Evolutionary conservation across 1,140 invertebrate species (phyloP).

Genomic region (Drosophila pandora): DNA sequence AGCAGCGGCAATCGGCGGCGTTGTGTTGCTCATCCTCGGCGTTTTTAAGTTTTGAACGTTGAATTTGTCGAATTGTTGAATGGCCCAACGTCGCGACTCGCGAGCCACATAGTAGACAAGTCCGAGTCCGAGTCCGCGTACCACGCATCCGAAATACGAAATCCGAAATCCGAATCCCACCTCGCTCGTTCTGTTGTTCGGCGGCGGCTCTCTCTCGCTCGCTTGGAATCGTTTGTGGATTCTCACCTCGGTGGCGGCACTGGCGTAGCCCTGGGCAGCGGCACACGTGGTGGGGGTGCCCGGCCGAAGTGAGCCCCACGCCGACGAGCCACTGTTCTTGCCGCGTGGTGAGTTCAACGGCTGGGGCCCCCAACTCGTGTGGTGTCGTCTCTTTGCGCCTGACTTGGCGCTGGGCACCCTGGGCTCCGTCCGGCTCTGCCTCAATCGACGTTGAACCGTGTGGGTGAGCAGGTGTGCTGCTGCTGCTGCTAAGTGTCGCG

Average conservation of each 20-base stretch:
- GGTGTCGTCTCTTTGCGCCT: constrained; percentile 4
- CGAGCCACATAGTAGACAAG: constrained; percentile 47
- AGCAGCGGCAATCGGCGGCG: no score
- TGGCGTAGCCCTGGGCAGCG: constrained; percentile 35
- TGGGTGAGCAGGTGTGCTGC: constrained; percentile 44
- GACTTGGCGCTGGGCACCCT: constrained; percentile 16
- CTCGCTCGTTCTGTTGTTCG: no score
- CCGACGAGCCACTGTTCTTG: constrained; percentile 37
- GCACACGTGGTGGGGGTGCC: constrained; percentile 23
- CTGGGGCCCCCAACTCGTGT: constrained; percentile 17
- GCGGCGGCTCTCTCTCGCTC: not conserved
- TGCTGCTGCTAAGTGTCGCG: constrained; percentile 11
- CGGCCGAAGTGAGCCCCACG: not conserved
- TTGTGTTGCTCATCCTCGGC: constrained; percentile 2
- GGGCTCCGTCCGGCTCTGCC: constrained; percentile 8
- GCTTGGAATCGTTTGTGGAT: not conserved
- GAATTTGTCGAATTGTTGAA: constrained; percentile 31
- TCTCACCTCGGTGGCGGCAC: constrained; percentile 13
- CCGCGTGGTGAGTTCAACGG: constrained; percentile 34
- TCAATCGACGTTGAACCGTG: constrained; percentile 56
- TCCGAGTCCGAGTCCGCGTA: no score
- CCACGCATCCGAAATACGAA: no score
- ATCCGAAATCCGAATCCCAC: no score
- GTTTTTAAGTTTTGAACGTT: constrained; percentile 33
- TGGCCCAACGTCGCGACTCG: constrained; percentile 29